Base-by-base conservation (phyloP, 2,113 vertebrate genomes). In the Brachypteracias leptosomus region DNA sequence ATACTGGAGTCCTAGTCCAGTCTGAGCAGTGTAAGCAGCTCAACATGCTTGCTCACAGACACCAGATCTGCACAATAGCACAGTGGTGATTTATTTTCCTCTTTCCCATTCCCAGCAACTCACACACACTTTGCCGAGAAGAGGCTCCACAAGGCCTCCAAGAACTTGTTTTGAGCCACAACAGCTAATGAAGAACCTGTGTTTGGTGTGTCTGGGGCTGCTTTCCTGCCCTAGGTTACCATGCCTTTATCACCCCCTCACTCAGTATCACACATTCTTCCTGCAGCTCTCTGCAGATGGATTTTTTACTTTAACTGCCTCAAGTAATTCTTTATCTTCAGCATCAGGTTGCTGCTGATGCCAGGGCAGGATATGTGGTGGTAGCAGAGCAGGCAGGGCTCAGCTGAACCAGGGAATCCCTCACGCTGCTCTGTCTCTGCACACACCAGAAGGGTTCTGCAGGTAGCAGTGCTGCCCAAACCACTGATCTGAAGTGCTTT, bases 401-500 rank as follows among this genome's bases (percentile, higher is more conserved):
- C 33, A 11, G 65, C 85, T 31, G 49, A 77, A 52, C 72, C 47
- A 73, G 85, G 88, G 80, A 70, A 63, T 70, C 72, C 79, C 63
- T 55, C 5, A 7, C 1, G 1, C 51, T 28, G 70, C 75, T 77
- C 68, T 49, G 35, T 13, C 49, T 26, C 49, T 40, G 40, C 85
- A 26, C 52, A 36, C 49, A 54, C 24, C 33, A 7, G 7, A 10
- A 13, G 6, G 16, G 6, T 3, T 49, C 36, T 67, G 72, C 36
- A 20, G 0, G 0, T 0, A 9, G 42, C 54, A 66, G 62, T 0
- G 0, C 59, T 2, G 8, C 33, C 59, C 4, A 0, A 29, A 13
- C 42, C 15, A 54, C 36, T 47, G 54, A 61, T 62, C 46, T 8
- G 2, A 81, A 52, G 66, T 2, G 5, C n/a, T n/a, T 95, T 21